Conservation (phyloP, 2,797 vertebrate species). For the Meriones psammophilus region DNA sequence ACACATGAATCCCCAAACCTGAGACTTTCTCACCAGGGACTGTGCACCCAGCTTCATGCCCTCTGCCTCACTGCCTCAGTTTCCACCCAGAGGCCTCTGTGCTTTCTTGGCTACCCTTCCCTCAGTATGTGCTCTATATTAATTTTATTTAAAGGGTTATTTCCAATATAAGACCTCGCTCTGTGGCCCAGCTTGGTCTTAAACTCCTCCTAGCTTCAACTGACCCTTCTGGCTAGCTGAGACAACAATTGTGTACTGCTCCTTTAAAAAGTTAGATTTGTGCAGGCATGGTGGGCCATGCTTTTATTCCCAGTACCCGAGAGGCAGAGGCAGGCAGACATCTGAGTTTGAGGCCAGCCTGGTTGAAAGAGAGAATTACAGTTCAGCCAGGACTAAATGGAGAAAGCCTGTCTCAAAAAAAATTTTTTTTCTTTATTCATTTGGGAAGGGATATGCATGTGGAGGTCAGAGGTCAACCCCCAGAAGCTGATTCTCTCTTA, state of each 20-base stretch:
- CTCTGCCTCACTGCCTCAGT: accelerated
- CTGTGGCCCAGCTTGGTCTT: neutral
- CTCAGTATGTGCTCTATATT: neutral
- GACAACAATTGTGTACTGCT: too few relatives aligned
- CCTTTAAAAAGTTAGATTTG: neutral
- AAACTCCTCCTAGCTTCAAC: neutral
- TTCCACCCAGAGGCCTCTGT: neutral
- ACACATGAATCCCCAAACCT: neutral
- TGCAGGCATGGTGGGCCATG: accelerated
- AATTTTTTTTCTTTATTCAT: neutral
- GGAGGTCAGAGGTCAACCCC: neutral
- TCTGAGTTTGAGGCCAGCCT: neutral
- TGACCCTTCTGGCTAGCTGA: neutral
- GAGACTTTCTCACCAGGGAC: neutral
- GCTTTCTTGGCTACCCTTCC: neutral
- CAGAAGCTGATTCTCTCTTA: neutral
- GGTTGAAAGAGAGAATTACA: neutral
- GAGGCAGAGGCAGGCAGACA: neutral
- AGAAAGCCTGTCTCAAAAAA: neutral
- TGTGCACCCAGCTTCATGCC: neutral
- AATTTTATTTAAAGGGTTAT: neutral
- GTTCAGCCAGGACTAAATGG: neutral
- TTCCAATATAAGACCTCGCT: neutral
- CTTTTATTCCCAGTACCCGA: neutral
- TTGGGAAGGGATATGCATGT: neutral